Evolutionary conservation across 2,888 invertebrate species (phyloP).

Genomic region (Miltochrista miniata): DNA sequence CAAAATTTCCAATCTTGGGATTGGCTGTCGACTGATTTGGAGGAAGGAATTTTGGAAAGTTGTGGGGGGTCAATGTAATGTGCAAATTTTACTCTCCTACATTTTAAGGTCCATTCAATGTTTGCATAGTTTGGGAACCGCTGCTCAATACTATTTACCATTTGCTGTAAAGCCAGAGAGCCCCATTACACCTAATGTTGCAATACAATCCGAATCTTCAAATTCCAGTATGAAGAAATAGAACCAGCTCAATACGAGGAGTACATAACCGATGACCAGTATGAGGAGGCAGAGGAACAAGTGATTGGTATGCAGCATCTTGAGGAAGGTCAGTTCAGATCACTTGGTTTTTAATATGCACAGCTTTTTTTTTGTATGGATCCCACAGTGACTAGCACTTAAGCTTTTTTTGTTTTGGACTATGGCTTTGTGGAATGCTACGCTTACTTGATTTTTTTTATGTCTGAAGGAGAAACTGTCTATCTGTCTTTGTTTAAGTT

Average conservation of each 20-base stretch:
- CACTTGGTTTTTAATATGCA: background rate
- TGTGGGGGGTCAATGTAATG: too few species aligned
- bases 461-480: background rate
- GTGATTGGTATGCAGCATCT: constrained; percentile 80
- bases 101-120: too few species aligned
- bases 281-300: constrained; percentile 79
- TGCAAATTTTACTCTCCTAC: too few species aligned
- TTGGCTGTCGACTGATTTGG: too few species aligned
- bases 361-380: too few species aligned
- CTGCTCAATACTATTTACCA: too few species aligned
- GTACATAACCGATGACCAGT: constrained; percentile 79
- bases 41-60: too few species aligned
- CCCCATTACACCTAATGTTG: too few species aligned
- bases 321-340: constrained; percentile 70
- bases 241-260: constrained; percentile 78
- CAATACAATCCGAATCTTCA: background rate
- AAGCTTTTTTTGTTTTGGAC: background rate
- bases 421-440: background rate
- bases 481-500: too few species aligned
- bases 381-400: background rate
- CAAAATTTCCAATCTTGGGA: too few species aligned
- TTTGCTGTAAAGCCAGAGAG: too few species aligned
- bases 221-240: constrained; percentile 78
- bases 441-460: background rate
- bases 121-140: too few species aligned